Percentiles rank a stretch among this genome's conserved stretches.
These are phyloP conservation scores for Hirtodrosophila duncani DNA, from an alignment of 2,888 invertebrate genomes.

Conservation along the genomic window DNA sequence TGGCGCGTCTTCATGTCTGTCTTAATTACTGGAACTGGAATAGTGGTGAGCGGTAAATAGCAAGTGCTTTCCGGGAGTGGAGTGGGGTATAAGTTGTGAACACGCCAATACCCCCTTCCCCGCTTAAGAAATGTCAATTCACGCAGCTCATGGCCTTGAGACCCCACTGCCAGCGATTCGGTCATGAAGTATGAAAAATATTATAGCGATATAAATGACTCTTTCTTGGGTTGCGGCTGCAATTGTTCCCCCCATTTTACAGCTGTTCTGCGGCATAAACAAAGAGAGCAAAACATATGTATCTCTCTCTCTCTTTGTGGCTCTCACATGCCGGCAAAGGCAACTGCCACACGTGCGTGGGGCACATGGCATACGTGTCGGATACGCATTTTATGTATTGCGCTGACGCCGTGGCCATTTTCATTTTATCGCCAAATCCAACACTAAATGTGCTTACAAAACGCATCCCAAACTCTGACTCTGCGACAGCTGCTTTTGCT, in stretches of 20 bases:
- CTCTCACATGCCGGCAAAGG: slow-evolving; percentile 27
- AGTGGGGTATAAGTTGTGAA: too few species aligned
- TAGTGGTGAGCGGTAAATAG: slow-evolving; percentile 14
- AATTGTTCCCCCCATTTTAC: slow-evolving; percentile 34
- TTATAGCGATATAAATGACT: slow-evolving; percentile 42
- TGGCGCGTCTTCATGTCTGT: slow-evolving; percentile 53
- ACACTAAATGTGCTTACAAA: slow-evolving; percentile 49
- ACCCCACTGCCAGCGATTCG: slow-evolving; percentile 22
- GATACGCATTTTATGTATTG: slow-evolving; percentile 62
- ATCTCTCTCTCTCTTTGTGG: too few species aligned
- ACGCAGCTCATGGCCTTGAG: slow-evolving; percentile 25
- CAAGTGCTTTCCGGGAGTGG: too few species aligned
- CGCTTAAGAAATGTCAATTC: slow-evolving; percentile 33
- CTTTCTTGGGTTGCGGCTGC: slow-evolving; percentile 38
- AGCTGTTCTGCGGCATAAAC: slow-evolving; percentile 65
- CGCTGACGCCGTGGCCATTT: slow-evolving; percentile 66
- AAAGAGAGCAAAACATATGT: slow-evolving; percentile 41
- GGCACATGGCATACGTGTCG: slow-evolving; percentile 29
- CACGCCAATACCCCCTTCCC: too few species aligned
- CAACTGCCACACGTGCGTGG: slow-evolving; percentile 52
- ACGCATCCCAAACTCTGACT: slow-evolving; percentile 49
- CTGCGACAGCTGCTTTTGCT: slow-evolving; percentile 12
- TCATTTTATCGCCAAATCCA: slow-evolving; percentile 16
- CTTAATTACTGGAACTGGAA: slow-evolving; percentile 58
- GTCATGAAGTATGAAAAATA: slow-evolving; percentile 14